Percentiles rank a stretch among this genome's conserved stretches.
phyloP scores from a whole-genome alignment of 2,888 invertebrate species.

The Aporophyla nigra region DNA sequence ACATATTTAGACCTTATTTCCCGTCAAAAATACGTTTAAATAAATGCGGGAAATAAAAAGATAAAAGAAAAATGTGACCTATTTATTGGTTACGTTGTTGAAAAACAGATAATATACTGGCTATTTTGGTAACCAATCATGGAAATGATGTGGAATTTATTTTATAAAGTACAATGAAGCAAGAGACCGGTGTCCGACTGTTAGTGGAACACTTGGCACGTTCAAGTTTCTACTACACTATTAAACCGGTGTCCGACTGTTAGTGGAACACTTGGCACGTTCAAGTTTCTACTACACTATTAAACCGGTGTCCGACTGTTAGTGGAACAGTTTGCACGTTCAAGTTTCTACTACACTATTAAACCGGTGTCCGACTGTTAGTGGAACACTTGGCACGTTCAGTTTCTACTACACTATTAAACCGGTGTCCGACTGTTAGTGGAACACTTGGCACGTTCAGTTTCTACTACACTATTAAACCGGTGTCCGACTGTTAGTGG shows the following conservation, averaged over 20 bases:
- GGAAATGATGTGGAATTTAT: neutral
- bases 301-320: neutral
- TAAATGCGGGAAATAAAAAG: neutral
- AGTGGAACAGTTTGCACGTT: neutral
- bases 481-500: neutral
- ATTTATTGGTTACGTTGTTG: neutral
- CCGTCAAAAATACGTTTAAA: neutral
- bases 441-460: neutral
- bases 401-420: too few relatives aligned
- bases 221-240: conserved; percentile 2
- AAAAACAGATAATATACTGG: conserved; percentile 2
- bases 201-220: neutral
- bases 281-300: neutral
- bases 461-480: too few relatives aligned
- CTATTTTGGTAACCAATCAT: neutral
- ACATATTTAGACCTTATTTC: neutral
- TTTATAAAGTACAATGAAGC: neutral
- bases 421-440: neutral
- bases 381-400: neutral
- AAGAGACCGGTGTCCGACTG: neutral
- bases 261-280: neutral
- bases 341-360: neutral
- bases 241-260: neutral
- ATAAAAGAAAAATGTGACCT: neutral
- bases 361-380: neutral